Evolutionary conservation across 2,113 vertebrate genomes (phyloP).

Genomic region (Leucopsar rothschildi): DNA sequence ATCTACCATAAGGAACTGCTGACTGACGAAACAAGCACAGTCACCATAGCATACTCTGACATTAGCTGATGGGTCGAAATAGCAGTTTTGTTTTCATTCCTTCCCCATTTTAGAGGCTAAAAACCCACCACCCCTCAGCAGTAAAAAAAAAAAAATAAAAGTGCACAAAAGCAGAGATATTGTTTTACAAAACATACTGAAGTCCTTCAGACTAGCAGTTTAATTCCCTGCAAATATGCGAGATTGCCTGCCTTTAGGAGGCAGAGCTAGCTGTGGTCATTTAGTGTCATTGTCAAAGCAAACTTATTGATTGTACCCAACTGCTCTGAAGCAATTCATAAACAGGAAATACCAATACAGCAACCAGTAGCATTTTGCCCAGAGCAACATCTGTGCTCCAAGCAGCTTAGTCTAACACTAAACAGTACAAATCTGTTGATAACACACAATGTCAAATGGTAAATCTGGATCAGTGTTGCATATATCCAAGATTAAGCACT

Average conservation of each 20-base stretch:
- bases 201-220: neutral
- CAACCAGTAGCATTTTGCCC: neutral
- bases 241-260: neutral
- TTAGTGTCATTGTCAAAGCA: neutral
- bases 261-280: neutral
- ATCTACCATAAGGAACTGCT: neutral
- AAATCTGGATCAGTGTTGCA: constrained; percentile 18
- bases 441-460: neutral
- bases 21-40: neutral
- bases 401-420: constrained; percentile 15
- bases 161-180: neutral
- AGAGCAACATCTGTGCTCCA: constrained; percentile 34
- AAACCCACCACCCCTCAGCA: neutral
- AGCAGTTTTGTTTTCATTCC: neutral
- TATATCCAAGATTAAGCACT: neutral
- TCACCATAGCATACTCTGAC: neutral
- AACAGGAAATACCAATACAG: neutral
- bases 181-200: neutral
- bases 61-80: neutral
- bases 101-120: neutral
- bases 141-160: neutral
- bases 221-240: neutral
- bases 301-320: neutral
- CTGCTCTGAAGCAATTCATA: neutral
- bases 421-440: constrained; percentile 20